These are phyloP conservation scores for Cygnus buccinator DNA, from an alignment of 2,113 vertebrate species.

Conservation along the genomic window DNA sequence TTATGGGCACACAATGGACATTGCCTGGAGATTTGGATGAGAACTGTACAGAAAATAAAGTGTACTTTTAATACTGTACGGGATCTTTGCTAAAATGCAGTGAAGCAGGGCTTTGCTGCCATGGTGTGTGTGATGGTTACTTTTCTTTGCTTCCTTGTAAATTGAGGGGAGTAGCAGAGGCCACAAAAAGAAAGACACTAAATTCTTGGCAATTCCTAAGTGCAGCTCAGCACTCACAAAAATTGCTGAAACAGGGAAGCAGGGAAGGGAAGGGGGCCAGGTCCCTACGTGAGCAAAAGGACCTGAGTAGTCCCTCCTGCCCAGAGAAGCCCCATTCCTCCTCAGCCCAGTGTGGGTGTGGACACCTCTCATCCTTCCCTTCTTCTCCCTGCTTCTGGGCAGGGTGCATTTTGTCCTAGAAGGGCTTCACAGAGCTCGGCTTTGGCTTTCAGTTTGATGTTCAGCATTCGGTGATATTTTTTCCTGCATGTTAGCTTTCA, in stretches of 20 bases:
- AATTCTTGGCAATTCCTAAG: background rate
- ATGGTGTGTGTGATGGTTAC: background rate
- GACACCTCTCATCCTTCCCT: background rate
- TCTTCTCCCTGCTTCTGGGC: background rate
- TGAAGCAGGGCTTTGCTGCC: background rate
- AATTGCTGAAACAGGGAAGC: background rate
- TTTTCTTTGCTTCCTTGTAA: background rate
- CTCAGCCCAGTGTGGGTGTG: accelerated
- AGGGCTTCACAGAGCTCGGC: background rate
- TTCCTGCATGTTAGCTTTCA: background rate
- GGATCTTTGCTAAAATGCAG: background rate
- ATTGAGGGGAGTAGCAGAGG: background rate
- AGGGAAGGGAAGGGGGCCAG: background rate
- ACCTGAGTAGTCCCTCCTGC: background rate
- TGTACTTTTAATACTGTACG: constrained; percentile 64
- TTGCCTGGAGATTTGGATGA: background rate
- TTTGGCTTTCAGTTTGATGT: background rate
- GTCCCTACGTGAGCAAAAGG: background rate
- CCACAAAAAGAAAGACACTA: background rate
- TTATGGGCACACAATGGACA: background rate
- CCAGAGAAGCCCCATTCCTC: background rate
- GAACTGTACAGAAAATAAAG: constrained; percentile 70
- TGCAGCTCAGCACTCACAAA: background rate
- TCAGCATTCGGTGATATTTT: background rate
- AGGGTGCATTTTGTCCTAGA: background rate